Evolutionary conservation across 2,113 vertebrate species (phyloP), one percentile per base, ranked within the genome.

Genomic region (Tautogolabrus adspersus): DNA sequence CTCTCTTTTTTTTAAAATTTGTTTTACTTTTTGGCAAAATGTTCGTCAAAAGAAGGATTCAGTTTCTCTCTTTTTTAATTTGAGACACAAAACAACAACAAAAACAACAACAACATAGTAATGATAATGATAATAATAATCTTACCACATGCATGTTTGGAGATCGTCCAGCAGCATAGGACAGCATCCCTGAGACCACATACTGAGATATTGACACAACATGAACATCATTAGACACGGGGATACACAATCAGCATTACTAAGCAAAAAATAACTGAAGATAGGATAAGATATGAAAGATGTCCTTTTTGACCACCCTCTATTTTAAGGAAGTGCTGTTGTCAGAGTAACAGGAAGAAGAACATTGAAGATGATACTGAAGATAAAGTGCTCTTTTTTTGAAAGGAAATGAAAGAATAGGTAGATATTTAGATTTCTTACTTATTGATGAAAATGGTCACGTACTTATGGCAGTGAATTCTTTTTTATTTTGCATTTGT

Each of bases 61-160:
- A 34, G 30, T 34, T 34, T 34, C 30, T 34, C 30, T 34, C 6
- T 34, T 34, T 34, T 34, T 34, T 34, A 6, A 34, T 6, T 34
- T 34, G 30, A 34, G 30, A 34, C 1, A 42, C 40, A 55, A 55
- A 19, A 55, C 30, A n/a, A 42, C 40, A 42, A 42, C 40, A 10
- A 10, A 1, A 11, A 42, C 2, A 42, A 42, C 40, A 34, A 34
- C 6, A 34, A 34, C 6, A 42, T 10, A 42, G 8, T 11, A 42
- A 10, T 42, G 2, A 7, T n/a, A 38, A 60, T 10, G 2, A n/a
- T 7, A 13, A 46, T 77, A 62, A 23, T 42, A 0, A 68, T 57
- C 93, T 84, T 67, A 94, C 94, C 88, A 95, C 47, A 2, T 60
- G 42, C 72, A 95, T 94, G 59, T 92, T 69, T 15, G 94, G 90